phyloP scores from a whole-genome alignment of 1,140 invertebrate species.

The Caenorhabditis brenneri region DNA sequence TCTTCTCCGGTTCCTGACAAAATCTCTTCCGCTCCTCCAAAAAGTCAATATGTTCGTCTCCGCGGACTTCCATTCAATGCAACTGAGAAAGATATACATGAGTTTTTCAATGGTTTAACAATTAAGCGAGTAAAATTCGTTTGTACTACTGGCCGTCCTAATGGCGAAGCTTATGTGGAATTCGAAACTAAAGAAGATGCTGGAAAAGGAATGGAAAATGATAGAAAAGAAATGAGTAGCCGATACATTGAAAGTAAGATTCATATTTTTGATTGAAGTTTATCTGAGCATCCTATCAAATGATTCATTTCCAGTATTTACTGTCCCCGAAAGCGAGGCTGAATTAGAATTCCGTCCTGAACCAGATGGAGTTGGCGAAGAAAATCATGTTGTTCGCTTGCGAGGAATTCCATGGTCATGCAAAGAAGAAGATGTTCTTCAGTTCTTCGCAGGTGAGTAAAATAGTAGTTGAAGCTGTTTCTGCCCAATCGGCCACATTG shows the following conservation, averaged over 20 bases:
- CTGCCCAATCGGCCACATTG: not conserved
- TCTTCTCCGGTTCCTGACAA: not conserved
- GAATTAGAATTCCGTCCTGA: conserved; percentile 17
- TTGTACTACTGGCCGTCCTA: conserved; percentile 7
- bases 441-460: conserved; percentile 1
- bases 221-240: conserved; percentile 15
- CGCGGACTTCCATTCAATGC: conserved; percentile 19
- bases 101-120: not conserved
- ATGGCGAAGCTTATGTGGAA: conserved; percentile 18
- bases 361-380: not conserved
- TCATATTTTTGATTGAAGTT: too few species aligned
- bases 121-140: not conserved
- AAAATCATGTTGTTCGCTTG: not conserved
- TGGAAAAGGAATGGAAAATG: not conserved
- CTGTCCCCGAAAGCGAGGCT: not conserved
- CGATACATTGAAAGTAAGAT: conserved; percentile 4
- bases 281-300: too few species aligned
- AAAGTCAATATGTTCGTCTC: not conserved
- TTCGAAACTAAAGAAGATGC: not conserved
- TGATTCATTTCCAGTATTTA: conserved; percentile 10
- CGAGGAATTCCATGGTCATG: conserved; percentile 4
- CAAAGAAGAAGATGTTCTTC: conserved; percentile 2
- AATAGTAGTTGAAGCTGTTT: not conserved
- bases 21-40: conserved; percentile 4
- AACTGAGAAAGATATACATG: conserved; percentile 19